Base-by-base conservation (phyloP, 1,140 invertebrate species). In the Drosophila athabasca region DNA sequence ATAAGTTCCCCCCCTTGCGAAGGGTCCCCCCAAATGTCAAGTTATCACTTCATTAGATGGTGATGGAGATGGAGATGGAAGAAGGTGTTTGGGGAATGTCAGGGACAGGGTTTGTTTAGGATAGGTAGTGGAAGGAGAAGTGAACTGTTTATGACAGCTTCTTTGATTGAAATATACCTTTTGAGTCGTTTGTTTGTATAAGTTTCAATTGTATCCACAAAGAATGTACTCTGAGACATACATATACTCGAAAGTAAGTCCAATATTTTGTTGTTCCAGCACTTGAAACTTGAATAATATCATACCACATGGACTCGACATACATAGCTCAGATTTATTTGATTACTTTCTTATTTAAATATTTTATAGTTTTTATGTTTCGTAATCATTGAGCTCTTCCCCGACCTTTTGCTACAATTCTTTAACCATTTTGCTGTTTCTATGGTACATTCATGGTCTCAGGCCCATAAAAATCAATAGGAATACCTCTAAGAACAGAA, bases 11-110 rank as follows among this genome's bases (percentile, higher is more conserved):
- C 17, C n/a, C n/a, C n/a, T n/a, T n/a, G n/a, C 13, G 29, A 68
- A 5, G 24, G 24, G 48, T 26, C 45, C 24, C 45, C 24, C 24
- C 13, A 24, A 68, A 53, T 59, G 54, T 53, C 39, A 62, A 80
- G 51, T 87, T 87, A 84, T 87, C 81, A 84, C 81, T 84, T 84
- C 82, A 84, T 84, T 84, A 85, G 68, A 49, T 35, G 31, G 44
- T 80, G 68, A 49, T 35, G 31, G 50, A 8, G 11, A 35, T 29
- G 13, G 19, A 35, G 24, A 6, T 62, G 13, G 13, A 15, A 35
- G 24, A 7, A 58, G 13, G 29, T 26, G 24, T 26, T 26, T 26
- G 24, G 24, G 1, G 9, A 9, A 17, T 50, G 62, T 64, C 50
- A 31, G 44, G 9, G 6, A 29, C 7, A n/a, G 46, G 49, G 35